Percentiles rank a stretch among this genome's conserved stretches.
Conservation (phyloP, 2,113 vertebrate genomes). For the Nerophis ophidion region DNA sequence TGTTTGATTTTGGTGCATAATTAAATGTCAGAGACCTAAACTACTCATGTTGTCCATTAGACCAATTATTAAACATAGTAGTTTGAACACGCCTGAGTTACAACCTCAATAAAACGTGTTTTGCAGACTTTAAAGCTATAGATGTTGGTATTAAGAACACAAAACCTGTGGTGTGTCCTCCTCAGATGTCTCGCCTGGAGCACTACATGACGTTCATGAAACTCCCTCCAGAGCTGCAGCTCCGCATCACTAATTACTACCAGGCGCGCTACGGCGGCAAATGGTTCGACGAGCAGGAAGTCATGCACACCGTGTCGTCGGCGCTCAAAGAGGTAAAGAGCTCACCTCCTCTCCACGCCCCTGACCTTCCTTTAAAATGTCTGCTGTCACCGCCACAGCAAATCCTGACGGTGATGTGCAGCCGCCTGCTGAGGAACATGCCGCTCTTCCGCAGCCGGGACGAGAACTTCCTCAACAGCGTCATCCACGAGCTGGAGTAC, state of each 20-base stretch:
- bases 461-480: constrained; percentile 58
- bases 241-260: constrained; percentile 67
- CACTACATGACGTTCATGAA: constrained; percentile 68
- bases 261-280: constrained; percentile 67
- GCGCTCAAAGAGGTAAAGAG: constrained; percentile 57
- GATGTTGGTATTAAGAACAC: neutral
- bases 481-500: constrained; percentile 49
- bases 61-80: too few relatives aligned
- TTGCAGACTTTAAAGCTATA: neutral
- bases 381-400: constrained; percentile 36
- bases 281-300: constrained; percentile 65
- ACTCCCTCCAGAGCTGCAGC: constrained; percentile 64
- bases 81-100: too few relatives aligned
- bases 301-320: constrained; percentile 64
- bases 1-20: too few relatives aligned
- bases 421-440: constrained; percentile 56
- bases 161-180: constrained; percentile 2
- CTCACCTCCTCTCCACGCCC: neutral
- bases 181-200: constrained; percentile 67
- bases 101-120: neutral
- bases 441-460: constrained; percentile 57
- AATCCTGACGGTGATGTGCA: constrained; percentile 51
- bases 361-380: neutral
- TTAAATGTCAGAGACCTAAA: too few relatives aligned
- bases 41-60: too few relatives aligned